Base-by-base conservation (phyloP, 2,113 vertebrate genomes). In the Archocentrus centrarchus region DNA sequence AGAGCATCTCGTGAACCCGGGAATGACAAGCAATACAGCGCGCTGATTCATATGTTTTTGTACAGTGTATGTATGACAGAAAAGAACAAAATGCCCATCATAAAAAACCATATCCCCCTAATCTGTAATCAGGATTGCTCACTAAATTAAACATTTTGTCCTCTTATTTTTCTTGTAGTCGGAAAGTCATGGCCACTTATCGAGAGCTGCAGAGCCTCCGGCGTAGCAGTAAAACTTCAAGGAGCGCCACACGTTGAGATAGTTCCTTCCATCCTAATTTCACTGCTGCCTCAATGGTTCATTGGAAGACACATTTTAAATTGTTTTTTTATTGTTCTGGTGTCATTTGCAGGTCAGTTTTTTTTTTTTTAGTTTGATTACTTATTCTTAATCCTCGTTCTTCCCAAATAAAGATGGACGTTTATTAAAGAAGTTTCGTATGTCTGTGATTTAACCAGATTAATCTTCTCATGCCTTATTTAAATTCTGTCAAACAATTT, bases 171-270 rank as follows among this genome's bases (percentile, higher is more conserved):
- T 85, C 68, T 68, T 87, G 5, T 82, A 96, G 96, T 84, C 94
- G 86, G 13, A 95, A 62, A 3, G 92, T 96, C 0, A 96, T 96
- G 96, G 89, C 86, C 1, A 79, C 94, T 62, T 93, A 95, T 7
- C 86, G 92, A 24, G 90, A 95, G 77, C 68, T 95, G 83, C 94
- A 94, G 59, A 90, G 81, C 13, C 60, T 94, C 35, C 94, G 91
- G 2, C 93, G 93, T 10, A 81, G 83, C 64, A 90, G 73, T 57
- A 92, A 87, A 91, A 57, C 59, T 32, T 80, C 77, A 9, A 94
- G 84, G 37, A 76, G 79, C 11, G 64, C 68, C 2, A 17, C 2
- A 18, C 84, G 70, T 18, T 92, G 77, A 83, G 35, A 50, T 22
- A 22, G 6, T 73, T 30, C 30, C 66, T 53, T 50, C 7, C 7